Evolutionary conservation across 2,797 vertebrate species (phyloP).

Genomic region (Dryobates pubescens): DNA sequence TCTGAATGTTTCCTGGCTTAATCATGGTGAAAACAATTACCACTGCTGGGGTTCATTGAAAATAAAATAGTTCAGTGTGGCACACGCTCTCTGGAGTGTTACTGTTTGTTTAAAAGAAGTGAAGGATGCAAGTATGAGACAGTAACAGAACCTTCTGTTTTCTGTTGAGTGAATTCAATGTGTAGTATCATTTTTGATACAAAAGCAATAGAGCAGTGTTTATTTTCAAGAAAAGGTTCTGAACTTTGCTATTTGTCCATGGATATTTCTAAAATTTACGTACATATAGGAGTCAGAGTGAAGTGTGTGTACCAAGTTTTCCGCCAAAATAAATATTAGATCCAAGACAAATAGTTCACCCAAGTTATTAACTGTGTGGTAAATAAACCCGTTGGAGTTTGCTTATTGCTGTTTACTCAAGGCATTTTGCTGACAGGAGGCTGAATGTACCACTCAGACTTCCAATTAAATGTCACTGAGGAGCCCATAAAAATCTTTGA

Average conservation of each 20-base stretch:
- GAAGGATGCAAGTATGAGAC: not conserved
- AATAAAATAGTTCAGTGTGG: slow-evolving; percentile 22
- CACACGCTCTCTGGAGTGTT: not conserved
- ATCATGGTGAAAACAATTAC: slow-evolving; percentile 71
- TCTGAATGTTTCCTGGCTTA: slow-evolving; percentile 73
- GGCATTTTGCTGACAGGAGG: slow-evolving; percentile 13
- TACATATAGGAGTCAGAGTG: slow-evolving; percentile 28
- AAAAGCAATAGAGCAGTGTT: slow-evolving; percentile 65
- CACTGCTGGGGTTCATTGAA: slow-evolving; percentile 67
- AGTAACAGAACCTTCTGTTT: not conserved
- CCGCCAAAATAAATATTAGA: slow-evolving; percentile 34
- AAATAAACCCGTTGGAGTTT: slow-evolving; percentile 50
- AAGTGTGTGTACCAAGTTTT: not conserved
- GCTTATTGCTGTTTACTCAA: slow-evolving; percentile 48
- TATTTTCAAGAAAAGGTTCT: slow-evolving; percentile 53
- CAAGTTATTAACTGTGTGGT: slow-evolving; percentile 52
- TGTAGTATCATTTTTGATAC: slow-evolving; percentile 40
- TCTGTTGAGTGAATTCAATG: slow-evolving; percentile 56
- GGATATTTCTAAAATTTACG: slow-evolving; percentile 62
- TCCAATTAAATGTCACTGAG: slow-evolving; percentile 32
- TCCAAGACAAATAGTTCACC: slow-evolving; percentile 43
- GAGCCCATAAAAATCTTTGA: not conserved
- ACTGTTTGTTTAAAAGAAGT: slow-evolving; percentile 61
- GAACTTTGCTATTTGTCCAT: slow-evolving; percentile 68
- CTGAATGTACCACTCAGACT: not conserved